Percentiles rank a stretch among this genome's conserved stretches.
These are phyloP conservation scores for Nettapus auritus DNA, from an alignment of 2,113 vertebrate genomes.

Conservation along the genomic window DNA sequence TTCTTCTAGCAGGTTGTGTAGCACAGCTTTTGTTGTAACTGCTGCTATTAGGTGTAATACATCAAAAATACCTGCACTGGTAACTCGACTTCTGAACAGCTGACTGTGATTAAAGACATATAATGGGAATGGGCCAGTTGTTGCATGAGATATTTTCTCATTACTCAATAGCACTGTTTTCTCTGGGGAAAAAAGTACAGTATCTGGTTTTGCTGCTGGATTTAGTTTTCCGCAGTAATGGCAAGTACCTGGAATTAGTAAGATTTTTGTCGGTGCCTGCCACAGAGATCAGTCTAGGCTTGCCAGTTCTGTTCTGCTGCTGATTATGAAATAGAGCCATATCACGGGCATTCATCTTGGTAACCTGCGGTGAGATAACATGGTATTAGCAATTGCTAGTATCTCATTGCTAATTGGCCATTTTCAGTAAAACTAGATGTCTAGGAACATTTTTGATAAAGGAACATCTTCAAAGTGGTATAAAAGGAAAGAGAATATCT, in stretches of 20 bases:
- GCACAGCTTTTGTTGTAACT: background rate
- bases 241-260: background rate
- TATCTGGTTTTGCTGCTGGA: conserved; percentile 2
- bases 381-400: background rate
- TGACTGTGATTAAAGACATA: background rate
- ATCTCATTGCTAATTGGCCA: background rate
- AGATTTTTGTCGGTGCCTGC: background rate
- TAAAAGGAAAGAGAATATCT: background rate
- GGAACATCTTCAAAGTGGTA: background rate
- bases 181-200: background rate
- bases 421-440: background rate
- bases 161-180: background rate
- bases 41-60: background rate
- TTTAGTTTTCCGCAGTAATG: background rate
- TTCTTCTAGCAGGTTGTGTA: background rate
- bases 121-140: background rate
- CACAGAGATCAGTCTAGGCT: background rate
- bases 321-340: background rate
- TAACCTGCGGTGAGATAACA: background rate
- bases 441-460: background rate
- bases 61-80: background rate
- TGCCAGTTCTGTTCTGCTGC: background rate
- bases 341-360: background rate
- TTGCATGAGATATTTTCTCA: background rate
- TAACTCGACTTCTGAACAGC: background rate